Base-by-base conservation (phyloP, 2,888 invertebrate genomes). In the Drosophila incognita region DNA sequence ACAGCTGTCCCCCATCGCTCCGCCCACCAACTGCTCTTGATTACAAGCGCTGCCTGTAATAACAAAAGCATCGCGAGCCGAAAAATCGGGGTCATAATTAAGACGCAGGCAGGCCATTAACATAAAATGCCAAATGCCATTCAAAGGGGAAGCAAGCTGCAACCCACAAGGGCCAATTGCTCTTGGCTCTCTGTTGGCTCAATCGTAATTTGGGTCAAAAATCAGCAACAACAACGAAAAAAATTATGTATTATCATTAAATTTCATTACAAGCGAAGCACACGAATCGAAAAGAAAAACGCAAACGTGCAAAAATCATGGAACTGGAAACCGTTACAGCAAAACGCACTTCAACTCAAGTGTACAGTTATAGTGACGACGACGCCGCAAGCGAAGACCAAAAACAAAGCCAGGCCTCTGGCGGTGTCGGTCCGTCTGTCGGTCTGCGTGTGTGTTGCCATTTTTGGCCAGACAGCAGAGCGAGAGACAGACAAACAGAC, bases 211-310 rank as follows among this genome's bases (percentile, higher is more conserved):
- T 89, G 87, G 85, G 90, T 90, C 90, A 90, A 83, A 86, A 83
- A 74, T 74, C 78, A 63, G 63, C 52, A 48, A 38, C 33, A 46
- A 40, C 21, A 46, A 21, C 6, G 21, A 21, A 46, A 46, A 66
- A 84, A 90, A 85, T 89, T 90, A 90, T 90, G 84, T 90, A 83
- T 90, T 90, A 87, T 85, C 90, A 89, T 90, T 90, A 85, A 85
- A 90, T 85, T 90, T 85, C 90, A 85, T 90, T 85, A 87, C 90
- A 87, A 74, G 70, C 81, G 68, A 66, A 13, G 38, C 56, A 57
- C 62, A 70, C 70, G 79, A 76, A 75, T 64, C 54, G 42, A 68
- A 61, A 73, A 65, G 63, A 76, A 82, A 82, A 86, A 79, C 57
- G 60, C 71, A 85, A 83, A 74, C 69, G 63, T 64, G 69, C 86